These are phyloP conservation scores for Erpetoichthys calabaricus DNA, from an alignment of 2,797 vertebrate genomes.

Conservation along the genomic window DNA sequence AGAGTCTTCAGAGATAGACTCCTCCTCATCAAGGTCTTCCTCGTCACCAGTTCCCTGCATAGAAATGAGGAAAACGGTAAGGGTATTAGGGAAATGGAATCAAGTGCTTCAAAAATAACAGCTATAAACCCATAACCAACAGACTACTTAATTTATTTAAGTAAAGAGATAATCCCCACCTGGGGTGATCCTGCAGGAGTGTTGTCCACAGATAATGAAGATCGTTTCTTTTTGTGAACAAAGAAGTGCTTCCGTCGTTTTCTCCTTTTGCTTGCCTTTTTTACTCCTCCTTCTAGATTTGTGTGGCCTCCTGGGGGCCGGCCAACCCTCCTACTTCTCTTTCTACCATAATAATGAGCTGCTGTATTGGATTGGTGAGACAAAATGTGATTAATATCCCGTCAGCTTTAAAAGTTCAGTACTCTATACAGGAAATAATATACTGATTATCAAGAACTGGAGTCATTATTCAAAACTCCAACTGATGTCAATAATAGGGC, in stretches of 20 bases:
- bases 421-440: too few species aligned
- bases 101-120: not conserved
- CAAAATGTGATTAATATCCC: too few species aligned
- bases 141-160: too few species aligned
- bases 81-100: not conserved
- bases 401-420: too few species aligned
- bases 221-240: conserved; percentile 91
- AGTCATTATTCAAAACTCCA: too few species aligned
- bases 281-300: conserved; percentile 79
- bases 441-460: too few species aligned
- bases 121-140: too few species aligned
- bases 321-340: conserved; percentile 82
- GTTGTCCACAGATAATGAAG: conserved; percentile 83
- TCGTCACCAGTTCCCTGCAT: conserved; percentile 77
- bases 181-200: conserved; percentile 90
- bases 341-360: conserved; percentile 94
- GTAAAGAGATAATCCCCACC: conserved; percentile 38
- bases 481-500: too few species aligned
- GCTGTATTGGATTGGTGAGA: conserved; percentile 7
- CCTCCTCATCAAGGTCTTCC: conserved; percentile 88
- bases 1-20: conserved; percentile 81
- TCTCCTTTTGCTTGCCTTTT: conserved; percentile 77
- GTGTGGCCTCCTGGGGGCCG: conserved; percentile 81
- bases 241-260: conserved; percentile 94
- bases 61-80: not conserved